These are phyloP conservation scores for Sterna hirundo DNA, from an alignment of 2,113 vertebrate species.

Conservation along the genomic window DNA sequence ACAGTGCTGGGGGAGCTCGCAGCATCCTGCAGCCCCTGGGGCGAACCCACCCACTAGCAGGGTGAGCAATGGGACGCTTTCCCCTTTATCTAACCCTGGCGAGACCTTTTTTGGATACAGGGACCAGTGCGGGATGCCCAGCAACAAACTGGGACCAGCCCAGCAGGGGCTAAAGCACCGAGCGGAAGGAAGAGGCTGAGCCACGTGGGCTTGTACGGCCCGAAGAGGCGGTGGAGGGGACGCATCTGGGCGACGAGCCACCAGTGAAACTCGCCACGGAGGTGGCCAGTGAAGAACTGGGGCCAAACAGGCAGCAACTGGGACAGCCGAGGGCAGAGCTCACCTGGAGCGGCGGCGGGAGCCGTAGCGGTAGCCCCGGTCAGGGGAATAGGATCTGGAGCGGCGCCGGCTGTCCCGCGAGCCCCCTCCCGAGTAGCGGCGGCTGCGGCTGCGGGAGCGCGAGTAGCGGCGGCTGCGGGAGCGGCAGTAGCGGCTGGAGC, in stretches of 20 bases:
- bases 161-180: too few species aligned
- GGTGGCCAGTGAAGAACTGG: background rate
- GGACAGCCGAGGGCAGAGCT: background rate
- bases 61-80: background rate
- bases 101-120: background rate
- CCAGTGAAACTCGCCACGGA: rapidly evolving
- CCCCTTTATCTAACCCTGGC: rapidly evolving
- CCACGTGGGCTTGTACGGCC: background rate
- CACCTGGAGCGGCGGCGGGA: conserved; percentile 70
- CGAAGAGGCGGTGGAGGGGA: background rate
- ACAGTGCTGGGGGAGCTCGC: background rate
- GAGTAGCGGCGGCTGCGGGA: conserved; percentile 81
- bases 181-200: background rate
- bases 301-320: rapidly evolving
- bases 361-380: conserved; percentile 72
- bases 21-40: background rate
- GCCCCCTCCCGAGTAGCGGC: conserved; percentile 75
- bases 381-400: conserved; percentile 77
- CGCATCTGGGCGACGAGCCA: background rate
- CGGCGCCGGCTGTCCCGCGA: conserved; percentile 74
- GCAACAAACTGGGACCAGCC: background rate
- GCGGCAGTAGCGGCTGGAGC: conserved; percentile 72
- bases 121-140: background rate
- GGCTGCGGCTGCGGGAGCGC: conserved; percentile 70
- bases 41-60: too few species aligned